phyloP scores from a whole-genome alignment of 1,140 invertebrate species.

The Plodia interpunctella region DNA sequence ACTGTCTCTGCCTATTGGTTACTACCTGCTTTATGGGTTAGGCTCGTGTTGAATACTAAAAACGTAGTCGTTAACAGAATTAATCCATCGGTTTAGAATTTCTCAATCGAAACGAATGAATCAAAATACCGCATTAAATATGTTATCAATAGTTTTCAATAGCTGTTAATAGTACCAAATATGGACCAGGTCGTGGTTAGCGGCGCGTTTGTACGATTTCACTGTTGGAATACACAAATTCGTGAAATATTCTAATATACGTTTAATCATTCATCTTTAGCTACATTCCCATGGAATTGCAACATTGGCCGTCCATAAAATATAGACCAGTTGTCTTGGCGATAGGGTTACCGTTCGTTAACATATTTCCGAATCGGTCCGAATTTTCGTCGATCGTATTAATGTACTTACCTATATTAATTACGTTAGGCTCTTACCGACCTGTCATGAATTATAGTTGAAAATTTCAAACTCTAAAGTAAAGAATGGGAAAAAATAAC shows the following conservation, averaged over 20 bases:
- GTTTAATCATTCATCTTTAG: constrained; percentile 34
- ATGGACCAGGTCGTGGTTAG: constrained; percentile 4
- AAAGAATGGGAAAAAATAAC: too few species aligned
- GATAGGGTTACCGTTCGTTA: background rate
- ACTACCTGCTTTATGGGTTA: background rate
- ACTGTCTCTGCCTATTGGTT: background rate
- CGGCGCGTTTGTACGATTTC: background rate
- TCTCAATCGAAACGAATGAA: background rate
- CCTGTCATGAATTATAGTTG: too few species aligned
- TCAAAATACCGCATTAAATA: background rate
- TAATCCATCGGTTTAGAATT: background rate
- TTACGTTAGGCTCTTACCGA: background rate
- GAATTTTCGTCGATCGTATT: too few species aligned
- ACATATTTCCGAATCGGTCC: background rate
- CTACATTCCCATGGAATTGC: constrained; percentile 43
- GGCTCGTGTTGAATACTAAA: background rate
- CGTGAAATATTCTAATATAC: constrained; percentile 15
- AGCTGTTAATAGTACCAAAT: background rate
- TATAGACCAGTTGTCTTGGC: constrained; percentile 41
- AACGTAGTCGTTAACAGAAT: background rate
- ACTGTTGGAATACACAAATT: background rate
- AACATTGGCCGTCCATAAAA: constrained; percentile 44
- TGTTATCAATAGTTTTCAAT: background rate
- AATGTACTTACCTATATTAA: background rate
- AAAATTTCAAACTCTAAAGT: too few species aligned